Percentiles rank a stretch among this genome's conserved stretches.
phyloP scores from a whole-genome alignment of 2,113 vertebrate genomes.

The Tinamus guttatus region DNA sequence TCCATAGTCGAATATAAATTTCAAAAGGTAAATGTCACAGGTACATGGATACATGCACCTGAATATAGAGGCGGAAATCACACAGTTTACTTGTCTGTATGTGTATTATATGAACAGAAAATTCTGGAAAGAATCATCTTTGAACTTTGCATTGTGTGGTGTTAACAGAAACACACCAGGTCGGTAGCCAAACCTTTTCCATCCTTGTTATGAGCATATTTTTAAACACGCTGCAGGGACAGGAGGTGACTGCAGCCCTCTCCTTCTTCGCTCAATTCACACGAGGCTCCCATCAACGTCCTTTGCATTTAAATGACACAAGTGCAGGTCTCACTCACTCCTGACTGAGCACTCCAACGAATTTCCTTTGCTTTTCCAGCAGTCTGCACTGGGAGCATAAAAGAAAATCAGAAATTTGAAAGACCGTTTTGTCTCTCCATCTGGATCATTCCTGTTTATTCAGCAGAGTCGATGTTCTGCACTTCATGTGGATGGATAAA shows the following conservation, averaged over 20 bases:
- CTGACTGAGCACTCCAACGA: not conserved
- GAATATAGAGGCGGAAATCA: not conserved
- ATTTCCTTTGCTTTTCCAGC: constrained; percentile 60
- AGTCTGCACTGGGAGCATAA: not conserved
- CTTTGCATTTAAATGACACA: constrained; percentile 60
- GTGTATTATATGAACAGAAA: not conserved
- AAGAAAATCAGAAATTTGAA: constrained; percentile 53
- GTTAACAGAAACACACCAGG: constrained; percentile 22
- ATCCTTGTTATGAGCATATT: not conserved
- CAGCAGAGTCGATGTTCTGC: not conserved
- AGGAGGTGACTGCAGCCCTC: constrained; percentile 17
- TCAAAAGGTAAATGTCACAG: not conserved
- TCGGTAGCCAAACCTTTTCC: not conserved
- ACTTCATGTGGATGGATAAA: constrained; percentile 24
- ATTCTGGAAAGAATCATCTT: constrained; percentile 19
- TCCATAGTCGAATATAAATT: not conserved
- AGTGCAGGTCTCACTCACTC: not conserved
- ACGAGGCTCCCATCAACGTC: not conserved
- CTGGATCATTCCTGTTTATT: constrained; percentile 26
- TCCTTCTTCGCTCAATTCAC: constrained; percentile 18
- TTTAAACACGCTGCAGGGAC: constrained; percentile 53
- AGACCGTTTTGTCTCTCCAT: constrained; percentile 33
- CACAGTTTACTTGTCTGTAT: not conserved
- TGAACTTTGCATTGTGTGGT: not conserved
- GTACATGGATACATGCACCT: not conserved